Conservation (phyloP, 2,797 vertebrate genomes). For the Manis pentadactyla region DNA sequence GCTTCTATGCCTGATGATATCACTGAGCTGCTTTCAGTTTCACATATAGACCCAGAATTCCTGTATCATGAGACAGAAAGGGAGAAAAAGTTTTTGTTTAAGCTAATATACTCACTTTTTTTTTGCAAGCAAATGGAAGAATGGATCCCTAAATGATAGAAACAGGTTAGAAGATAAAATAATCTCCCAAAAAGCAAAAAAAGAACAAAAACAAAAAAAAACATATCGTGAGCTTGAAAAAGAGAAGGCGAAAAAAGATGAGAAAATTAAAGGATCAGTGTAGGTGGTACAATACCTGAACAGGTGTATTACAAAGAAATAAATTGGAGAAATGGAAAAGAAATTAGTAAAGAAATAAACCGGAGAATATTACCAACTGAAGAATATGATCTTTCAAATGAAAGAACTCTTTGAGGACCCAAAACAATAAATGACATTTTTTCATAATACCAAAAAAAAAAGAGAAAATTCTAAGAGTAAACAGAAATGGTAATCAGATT, state of each 20-base stretch:
- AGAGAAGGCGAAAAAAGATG: neutral
- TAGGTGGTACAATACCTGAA: neutral
- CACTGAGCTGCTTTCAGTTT: neutral
- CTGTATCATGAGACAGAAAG: neutral
- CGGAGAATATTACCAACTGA: neutral
- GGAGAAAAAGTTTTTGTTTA: neutral
- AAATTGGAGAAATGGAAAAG: neutral
- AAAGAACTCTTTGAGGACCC: neutral
- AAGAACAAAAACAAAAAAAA: neutral
- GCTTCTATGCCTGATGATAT: neutral
- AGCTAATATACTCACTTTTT: neutral
- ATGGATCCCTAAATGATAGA: neutral
- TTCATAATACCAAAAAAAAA: neutral
- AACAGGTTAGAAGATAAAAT: neutral
- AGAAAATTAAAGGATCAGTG: neutral
- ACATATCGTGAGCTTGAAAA: neutral
- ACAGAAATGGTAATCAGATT: neutral
- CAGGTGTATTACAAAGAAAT: neutral
- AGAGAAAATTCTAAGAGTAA: neutral
- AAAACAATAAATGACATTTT: neutral
- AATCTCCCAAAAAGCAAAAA: neutral
- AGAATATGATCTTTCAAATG: neutral
- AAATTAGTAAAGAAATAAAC: neutral
- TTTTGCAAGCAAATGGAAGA: neutral
- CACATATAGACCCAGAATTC: neutral